Evolutionary conservation across 2,797 vertebrate species (phyloP), one percentile per base, ranked within the genome.

Genomic region (Delichon dasypus): DNA sequence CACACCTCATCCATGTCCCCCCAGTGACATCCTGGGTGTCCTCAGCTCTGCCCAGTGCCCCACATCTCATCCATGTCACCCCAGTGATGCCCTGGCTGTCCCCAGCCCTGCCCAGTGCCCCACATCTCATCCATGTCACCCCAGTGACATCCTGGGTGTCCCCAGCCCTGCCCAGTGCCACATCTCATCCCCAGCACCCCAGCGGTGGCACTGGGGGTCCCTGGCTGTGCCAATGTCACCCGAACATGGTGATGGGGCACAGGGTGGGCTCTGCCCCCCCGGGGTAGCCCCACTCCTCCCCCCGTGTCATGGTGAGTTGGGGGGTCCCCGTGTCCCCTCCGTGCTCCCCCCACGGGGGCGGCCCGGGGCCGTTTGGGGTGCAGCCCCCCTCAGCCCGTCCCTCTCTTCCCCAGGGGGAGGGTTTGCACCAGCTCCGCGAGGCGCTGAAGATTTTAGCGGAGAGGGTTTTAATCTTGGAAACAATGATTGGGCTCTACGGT

Each of bases 401-500:
- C 98, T 99, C 97, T 99, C 97, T 99, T 98, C 97, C 98, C 94
- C 99, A 99, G 99, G 99, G 99, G 98, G 99, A 99, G 98, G 99
- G 99, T 94, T 99, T 99, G 98, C 99, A 99, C 98, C 99, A 99
- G 98, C 99, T 99, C 98, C 99, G 99, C 94, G 99, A 99, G 98
- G 99, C 99, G 84, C 99, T 99, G 98, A 99, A 99, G 99, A 99
- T 99, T 98, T 99, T 99, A 99, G 99, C 99, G 47, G 99, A 99
- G 98, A 99, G 99, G 99, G 99, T 99, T 99, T 99, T 99, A 98
- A 99, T 99, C 99, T 99, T 99, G 97, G 99, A 99, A 98, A 99
- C 99, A 98, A 99, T 99, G 99, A 99, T 99, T 98, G 99, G 99
- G 99, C 99, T 99, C 97, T 99, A 99, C 97, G 99, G 99, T 99